Evolutionary conservation across 2,113 vertebrate species (phyloP), one percentile per base, ranked within the genome.

Genomic region (Catharus fuscescens): DNA sequence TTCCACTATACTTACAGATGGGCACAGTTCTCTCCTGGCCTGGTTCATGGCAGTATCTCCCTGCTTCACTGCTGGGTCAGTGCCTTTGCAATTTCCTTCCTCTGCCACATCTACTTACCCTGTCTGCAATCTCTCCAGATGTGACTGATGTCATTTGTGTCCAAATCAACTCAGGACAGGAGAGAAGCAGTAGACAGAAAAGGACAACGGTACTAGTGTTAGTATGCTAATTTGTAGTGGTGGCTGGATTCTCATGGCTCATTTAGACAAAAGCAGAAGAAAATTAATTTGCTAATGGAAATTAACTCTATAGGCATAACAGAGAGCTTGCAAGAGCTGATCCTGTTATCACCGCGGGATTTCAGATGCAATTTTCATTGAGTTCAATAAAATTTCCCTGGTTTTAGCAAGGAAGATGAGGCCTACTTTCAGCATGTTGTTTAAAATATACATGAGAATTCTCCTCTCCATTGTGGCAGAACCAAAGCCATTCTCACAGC

Each of bases 391-490:
- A 86, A 80, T 80, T 90, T 50, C 18, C 64, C 40, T 65, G 31
- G 31, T 60, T 92, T 94, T 90, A 85, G 42, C 53, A 80, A 88
- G 57, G 48, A 91, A 95, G n/a, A 86, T 79, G 45, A 76, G 48
- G 38, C n/a, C 65, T 88, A 40, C n/a, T 90, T 95, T 92, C 81
- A 93, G 34, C 6, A 40, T 26, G 29, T 28, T 72, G 21, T 90
- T 95, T 90, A 88, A 96, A 93, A 94, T 93, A 92, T 65, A 90
- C 62, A 76, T 69, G 71, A 94, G 85, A 92, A 79, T 76, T 88
- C 40, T 74, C 5, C 28, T 72, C 32, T 91, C 74, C 42, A 57
- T 40, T 82, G 92, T 86, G 59, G 40, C 59, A 82, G 88, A 94
- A 92, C 57, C 93, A 95, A 95, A 95, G n/a, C 40, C 36, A 40